Evolutionary conservation across 92 coral and sea anemone genomes (phyloP).

Genomic region (Epizoanthus stellaris): DNA sequence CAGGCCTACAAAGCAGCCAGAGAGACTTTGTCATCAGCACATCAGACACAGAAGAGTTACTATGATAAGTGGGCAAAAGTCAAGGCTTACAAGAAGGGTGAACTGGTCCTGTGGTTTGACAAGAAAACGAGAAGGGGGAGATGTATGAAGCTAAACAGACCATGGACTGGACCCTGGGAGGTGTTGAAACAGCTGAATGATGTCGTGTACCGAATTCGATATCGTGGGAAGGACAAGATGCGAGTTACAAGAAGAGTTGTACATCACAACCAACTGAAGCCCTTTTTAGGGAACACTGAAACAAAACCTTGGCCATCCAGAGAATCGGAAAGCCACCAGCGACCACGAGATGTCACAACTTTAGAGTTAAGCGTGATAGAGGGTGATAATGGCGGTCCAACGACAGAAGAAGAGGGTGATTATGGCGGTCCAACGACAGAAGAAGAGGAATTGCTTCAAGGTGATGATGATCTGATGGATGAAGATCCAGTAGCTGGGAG

Average conservation of each 20-base stretch:
- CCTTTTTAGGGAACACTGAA: slow-evolving; percentile 36
- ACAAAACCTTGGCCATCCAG: slow-evolving; percentile 26
- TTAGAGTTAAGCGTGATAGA: slow-evolving; percentile 22
- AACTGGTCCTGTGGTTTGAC: slow-evolving; percentile 42
- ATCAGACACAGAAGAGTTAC: slow-evolving; percentile 48
- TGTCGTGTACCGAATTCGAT: too few species aligned
- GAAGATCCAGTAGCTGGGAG: background rate
- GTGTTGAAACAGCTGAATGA: slow-evolving; percentile 39
- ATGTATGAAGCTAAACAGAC: slow-evolving; percentile 52
- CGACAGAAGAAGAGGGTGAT: too few species aligned
- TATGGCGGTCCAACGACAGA: slow-evolving; percentile 17
- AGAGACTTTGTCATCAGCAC: slow-evolving; percentile 29
- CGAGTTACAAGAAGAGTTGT: slow-evolving; percentile 45
- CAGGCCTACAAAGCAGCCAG: slow-evolving; percentile 36
- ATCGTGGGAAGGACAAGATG: slow-evolving; percentile 17
- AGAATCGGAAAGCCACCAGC: slow-evolving; percentile 21
- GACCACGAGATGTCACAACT: slow-evolving; percentile 10
- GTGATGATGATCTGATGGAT: background rate
- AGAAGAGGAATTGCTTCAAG: slow-evolving; percentile 21
- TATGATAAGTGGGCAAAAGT: slow-evolving; percentile 46
- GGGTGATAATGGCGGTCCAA: too few species aligned
- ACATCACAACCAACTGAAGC: slow-evolving; percentile 45
- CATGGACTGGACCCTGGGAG: slow-evolving; percentile 55
- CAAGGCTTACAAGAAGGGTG: slow-evolving; percentile 32
- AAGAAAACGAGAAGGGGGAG: slow-evolving; percentile 42